Evolutionary conservation across 2,888 invertebrate genomes (phyloP), one percentile per base, ranked within the genome.

Genomic region (Crematogaster levior): DNA sequence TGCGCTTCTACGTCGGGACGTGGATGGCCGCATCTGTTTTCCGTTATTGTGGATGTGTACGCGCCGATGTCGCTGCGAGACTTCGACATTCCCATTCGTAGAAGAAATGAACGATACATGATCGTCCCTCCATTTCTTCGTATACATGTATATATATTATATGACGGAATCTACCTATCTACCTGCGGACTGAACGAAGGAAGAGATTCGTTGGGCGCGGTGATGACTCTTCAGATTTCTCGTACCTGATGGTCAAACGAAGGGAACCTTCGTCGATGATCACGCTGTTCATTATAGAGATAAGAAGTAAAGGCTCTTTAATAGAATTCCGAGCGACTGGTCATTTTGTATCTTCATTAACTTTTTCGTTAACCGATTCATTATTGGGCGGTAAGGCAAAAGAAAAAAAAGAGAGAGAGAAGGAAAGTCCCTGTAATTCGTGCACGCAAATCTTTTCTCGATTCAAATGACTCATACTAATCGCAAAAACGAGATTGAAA

Each of bases 221-320:
- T 56, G 86, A 90, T 90, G 90, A 90, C 89, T 90, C 83, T 85
- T 80, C 81, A 83, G 81, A 88, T 88, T 88, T 88, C 87, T 70
- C 84, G 60, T 85, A 84, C 82, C 82, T 84, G 82, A 84, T 72
- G 82, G 72, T 61, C 63, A 79, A 73, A 34, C 61, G 79, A 80
- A 63, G 72, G 48, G 80, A 83, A 83, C 66, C 86, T 58, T 82
- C 73, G 74, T 40, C 81, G 73, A 60, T 72, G 86, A 82, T 84
- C 85, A 75, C 80, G 87, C 85, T 79, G 86, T 89, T 89, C 89
- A 90, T 89, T 89, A 87, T 82, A 60, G 66, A 53, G 85, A 82
- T 86, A 85, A 89, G 81, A 73, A 81, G 61, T 81, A 56, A 77
- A 63, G 85, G 82, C 84, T 84, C 73, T 86, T 86, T 89, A 89